Conservation (phyloP, 30 jellyfish, hydroid and myxozoan species). For the Catostylus mosaicus region DNA sequence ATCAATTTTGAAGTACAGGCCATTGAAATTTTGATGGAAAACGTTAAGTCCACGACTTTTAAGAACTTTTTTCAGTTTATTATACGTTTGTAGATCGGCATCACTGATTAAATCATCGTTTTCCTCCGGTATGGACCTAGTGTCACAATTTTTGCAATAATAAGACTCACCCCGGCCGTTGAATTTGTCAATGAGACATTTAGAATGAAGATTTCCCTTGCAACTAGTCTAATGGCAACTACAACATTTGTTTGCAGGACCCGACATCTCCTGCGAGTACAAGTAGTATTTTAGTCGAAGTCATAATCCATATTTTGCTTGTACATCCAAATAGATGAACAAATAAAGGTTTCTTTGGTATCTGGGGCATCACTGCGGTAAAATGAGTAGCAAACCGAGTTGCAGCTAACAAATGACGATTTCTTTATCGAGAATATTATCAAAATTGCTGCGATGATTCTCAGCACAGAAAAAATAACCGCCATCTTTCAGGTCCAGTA, state of each 20-base stretch:
- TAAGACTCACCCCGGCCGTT: conserved; percentile 7
- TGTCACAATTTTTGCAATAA: conserved; percentile 17
- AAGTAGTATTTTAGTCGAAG: neutral
- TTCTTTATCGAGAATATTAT: too few relatives aligned
- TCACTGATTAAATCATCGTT: neutral
- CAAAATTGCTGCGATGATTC: too few relatives aligned
- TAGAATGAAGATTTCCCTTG: conserved; percentile 6
- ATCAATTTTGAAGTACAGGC: too few relatives aligned
- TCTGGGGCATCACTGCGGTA: too few relatives aligned
- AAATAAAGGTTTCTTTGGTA: neutral
- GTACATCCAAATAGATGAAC: neutral
- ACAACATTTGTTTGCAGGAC: conserved; percentile 7
- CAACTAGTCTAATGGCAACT: conserved; percentile 22
- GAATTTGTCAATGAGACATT: conserved; percentile 21
- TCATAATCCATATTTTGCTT: neutral
- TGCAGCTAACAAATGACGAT: too few relatives aligned
- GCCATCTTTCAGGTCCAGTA: too few relatives aligned
- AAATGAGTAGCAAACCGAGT: too few relatives aligned
- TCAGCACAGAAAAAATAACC: too few relatives aligned
- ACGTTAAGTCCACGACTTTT: conserved; percentile 35
- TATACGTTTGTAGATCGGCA: conserved; percentile 23
- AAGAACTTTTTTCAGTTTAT: conserved; percentile 6
- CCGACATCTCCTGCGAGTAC: neutral
- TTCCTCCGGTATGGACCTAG: too few relatives aligned
- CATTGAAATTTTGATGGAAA: conserved; percentile 33